Evolutionary conservation across 2,113 vertebrate species (phyloP).

Genomic region (Eulemur rufifrons): DNA sequence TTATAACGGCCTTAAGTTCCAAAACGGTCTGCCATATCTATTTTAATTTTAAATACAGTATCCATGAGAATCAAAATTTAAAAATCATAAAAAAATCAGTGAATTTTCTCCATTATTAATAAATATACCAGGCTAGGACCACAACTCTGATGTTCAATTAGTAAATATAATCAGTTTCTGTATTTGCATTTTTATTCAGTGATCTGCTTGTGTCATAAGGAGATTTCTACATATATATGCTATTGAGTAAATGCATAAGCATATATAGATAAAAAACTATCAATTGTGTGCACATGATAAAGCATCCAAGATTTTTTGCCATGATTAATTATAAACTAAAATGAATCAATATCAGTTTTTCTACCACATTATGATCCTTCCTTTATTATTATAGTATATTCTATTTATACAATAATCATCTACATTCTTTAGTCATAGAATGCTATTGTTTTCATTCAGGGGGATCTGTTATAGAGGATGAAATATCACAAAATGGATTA

Average conservation of each 20-base stretch:
- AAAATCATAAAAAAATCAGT: not conserved
- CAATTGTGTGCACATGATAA: not conserved
- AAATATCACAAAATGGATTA: not conserved
- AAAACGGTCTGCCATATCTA: constrained; percentile 42
- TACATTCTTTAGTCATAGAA: not conserved
- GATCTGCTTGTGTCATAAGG: not conserved
- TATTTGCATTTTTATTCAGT: constrained; percentile 15
- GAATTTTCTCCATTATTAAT: not conserved
- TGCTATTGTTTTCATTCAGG: not conserved
- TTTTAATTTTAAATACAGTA: constrained; percentile 37
- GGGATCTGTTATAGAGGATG: not conserved
- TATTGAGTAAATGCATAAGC: not conserved
- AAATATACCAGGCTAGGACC: not conserved
- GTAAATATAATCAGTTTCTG: not conserved
- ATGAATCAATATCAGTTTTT: constrained; percentile 3
- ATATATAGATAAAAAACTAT: not conserved
- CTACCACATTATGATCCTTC: not conserved
- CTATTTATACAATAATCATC: not conserved
- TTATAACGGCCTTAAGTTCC: constrained; percentile 59
- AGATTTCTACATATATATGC: not conserved
- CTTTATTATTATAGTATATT: not conserved
- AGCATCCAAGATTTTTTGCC: not conserved
- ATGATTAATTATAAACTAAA: constrained; percentile 2
- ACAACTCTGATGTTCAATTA: constrained; percentile 18
- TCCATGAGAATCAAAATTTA: constrained; percentile 5